Conservation (phyloP, 2,113 vertebrate species). For the Anhinga anhinga region DNA sequence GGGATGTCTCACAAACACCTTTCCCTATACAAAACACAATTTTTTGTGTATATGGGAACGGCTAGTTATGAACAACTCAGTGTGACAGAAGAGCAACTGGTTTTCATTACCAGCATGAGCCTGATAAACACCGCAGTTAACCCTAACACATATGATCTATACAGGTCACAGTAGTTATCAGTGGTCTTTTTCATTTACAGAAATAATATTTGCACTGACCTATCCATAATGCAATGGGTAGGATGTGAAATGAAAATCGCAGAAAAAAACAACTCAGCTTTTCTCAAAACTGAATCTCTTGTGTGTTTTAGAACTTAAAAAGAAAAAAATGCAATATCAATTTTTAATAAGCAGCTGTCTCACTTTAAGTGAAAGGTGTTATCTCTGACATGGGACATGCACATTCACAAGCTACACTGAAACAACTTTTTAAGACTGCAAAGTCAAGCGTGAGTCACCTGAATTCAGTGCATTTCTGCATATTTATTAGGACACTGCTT, state of each 20-base stretch:
- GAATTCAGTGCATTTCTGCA: neutral
- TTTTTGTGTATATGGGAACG: neutral
- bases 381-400: neutral
- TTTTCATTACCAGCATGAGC: slow-evolving; percentile 28
- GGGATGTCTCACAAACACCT: neutral
- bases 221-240: neutral
- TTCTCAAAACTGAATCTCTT: slow-evolving; percentile 2
- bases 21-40: neutral
- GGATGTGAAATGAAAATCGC: slow-evolving; percentile 3
- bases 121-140: slow-evolving; percentile 34
- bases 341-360: neutral
- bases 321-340: neutral
- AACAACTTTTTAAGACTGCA: neutral
- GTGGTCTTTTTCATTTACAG: slow-evolving; percentile 32
- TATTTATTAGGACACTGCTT: neutral
- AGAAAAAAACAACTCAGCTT: neutral
- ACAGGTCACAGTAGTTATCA: slow-evolving; percentile 15
- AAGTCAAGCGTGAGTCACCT: neutral
- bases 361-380: neutral
- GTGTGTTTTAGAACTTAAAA: neutral
- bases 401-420: neutral
- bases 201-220: slow-evolving; percentile 39
- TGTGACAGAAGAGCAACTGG: neutral
- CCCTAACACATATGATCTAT: neutral
- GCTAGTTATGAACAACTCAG: neutral